phyloP scores from a whole-genome alignment of 2,113 vertebrate genomes.

The Progne subis region DNA sequence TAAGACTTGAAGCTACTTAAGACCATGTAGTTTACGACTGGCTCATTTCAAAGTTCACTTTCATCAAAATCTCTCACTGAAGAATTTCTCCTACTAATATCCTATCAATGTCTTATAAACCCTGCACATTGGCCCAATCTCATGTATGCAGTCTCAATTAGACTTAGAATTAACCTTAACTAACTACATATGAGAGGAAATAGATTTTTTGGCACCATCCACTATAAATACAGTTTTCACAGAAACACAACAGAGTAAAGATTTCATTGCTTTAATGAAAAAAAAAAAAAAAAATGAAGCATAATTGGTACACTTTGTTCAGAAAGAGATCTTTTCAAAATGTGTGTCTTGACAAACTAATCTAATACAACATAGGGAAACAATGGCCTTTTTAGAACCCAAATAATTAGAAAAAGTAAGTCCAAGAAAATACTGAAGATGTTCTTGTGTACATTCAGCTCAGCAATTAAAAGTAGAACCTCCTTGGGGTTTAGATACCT shows the following conservation, averaged over 20 bases:
- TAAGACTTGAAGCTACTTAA: neutral
- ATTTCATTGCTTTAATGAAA: neutral
- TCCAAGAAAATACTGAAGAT: neutral
- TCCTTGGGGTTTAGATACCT: neutral
- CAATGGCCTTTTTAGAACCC: neutral
- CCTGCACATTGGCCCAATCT: neutral
- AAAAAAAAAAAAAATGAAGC: neutral
- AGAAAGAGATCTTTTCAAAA: neutral
- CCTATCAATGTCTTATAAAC: neutral
- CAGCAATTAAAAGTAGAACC: neutral
- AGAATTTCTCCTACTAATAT: neutral
- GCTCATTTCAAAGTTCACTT: neutral
- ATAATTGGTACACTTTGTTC: neutral
- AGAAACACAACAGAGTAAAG: neutral
- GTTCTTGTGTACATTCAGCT: neutral
- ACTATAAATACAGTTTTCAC: neutral
- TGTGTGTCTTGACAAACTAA: neutral
- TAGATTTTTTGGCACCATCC: neutral
- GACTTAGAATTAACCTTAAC: neutral
- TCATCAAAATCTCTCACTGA: neutral
- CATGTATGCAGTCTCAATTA: neutral
- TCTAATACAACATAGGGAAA: neutral
- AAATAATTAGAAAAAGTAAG: neutral
- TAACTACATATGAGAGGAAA: neutral
- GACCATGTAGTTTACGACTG: neutral